These are phyloP conservation scores for Pyralis farinalis DNA, from an alignment of 2,888 invertebrate species.

Conservation along the genomic window DNA sequence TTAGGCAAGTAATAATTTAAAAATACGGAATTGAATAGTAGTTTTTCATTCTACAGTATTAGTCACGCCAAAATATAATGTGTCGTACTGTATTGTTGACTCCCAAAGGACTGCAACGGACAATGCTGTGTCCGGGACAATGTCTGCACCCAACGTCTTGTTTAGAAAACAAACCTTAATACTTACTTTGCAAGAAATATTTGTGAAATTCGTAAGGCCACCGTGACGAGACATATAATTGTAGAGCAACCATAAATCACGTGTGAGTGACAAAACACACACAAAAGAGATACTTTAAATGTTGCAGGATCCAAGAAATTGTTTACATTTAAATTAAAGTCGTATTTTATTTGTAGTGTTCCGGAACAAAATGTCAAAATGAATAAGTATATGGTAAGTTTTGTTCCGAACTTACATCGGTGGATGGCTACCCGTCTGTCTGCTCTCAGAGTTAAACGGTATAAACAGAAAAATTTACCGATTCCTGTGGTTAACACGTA, in stretches of 20 bases:
- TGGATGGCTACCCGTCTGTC: too few species aligned
- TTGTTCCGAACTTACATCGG: too few species aligned
- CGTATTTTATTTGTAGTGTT: not conserved
- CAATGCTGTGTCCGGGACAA: conserved; percentile 26
- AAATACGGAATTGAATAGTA: conserved; percentile 33
- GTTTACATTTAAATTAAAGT: not conserved
- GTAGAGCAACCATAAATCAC: conserved; percentile 36
- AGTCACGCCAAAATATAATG: conserved; percentile 43
- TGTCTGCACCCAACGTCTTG: conserved; percentile 59
- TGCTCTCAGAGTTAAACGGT: too few species aligned
- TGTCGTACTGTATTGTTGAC: conserved; percentile 33
- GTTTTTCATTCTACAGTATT: conserved; percentile 51
- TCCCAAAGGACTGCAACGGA: not conserved
- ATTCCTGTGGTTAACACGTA: too few species aligned
- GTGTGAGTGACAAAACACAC: conserved; percentile 20
- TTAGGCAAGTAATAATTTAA: conserved; percentile 9
- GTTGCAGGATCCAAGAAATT: not conserved
- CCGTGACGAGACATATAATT: conserved; percentile 45
- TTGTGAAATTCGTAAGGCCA: conserved; percentile 52
- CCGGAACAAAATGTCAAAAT: too few species aligned
- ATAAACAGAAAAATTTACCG: too few species aligned
- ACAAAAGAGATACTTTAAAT: conserved; percentile 1
- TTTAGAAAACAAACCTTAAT: conserved; percentile 66
- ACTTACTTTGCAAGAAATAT: conserved; percentile 35
- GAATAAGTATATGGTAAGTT: too few species aligned